Conservation (phyloP, 1,140 invertebrate species). For the Oncopeltus fasciatus region DNA sequence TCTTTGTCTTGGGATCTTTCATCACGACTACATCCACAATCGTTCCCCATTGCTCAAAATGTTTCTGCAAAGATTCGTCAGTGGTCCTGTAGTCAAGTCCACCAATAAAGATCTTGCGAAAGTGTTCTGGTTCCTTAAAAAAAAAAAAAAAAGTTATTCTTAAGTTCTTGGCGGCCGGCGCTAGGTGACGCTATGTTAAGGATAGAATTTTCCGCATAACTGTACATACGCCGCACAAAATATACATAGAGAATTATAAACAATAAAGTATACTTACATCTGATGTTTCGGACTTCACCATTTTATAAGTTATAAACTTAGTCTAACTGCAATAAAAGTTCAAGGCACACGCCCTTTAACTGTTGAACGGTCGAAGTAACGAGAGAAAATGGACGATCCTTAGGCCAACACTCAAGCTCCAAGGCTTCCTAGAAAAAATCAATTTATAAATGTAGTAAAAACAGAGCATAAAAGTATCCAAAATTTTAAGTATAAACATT, state of each 20-base stretch:
- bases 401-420: no score
- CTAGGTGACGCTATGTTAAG: background rate
- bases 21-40: conserved; percentile 96
- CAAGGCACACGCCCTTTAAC: no score
- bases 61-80: conserved; percentile 80
- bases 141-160: background rate
- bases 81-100: conserved; percentile 89
- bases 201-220: background rate
- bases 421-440: no score
- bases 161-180: background rate
- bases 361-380: no score
- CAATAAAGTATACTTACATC: background rate
- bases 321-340: no score
- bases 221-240: background rate
- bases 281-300: background rate
- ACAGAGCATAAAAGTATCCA: background rate
- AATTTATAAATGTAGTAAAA: background rate
- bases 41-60: conserved; percentile 94
- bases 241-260: background rate
- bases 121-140: conserved; percentile 63
- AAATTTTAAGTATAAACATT: no score
- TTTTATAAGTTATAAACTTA: no score
- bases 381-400: no score
- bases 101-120: conserved; percentile 92
- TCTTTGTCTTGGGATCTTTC: conserved; percentile 85